Evolutionary conservation across 2,888 invertebrate species (phyloP).

Genomic region (Papilio gigon): DNA sequence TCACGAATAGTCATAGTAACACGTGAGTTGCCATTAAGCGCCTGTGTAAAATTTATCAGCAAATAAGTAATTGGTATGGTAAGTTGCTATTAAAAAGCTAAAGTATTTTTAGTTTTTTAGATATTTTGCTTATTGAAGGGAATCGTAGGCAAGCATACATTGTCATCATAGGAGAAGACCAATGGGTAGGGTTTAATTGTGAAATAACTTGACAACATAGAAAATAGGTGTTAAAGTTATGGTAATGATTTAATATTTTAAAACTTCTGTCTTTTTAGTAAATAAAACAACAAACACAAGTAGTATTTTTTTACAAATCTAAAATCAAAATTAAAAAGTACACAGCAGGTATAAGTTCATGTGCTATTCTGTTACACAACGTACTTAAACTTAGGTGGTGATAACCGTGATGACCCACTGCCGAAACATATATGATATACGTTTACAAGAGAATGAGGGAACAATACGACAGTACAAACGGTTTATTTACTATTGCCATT

Average conservation of each 20-base stretch:
- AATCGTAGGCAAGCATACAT: background rate
- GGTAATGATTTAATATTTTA: no score
- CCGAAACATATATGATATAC: background rate
- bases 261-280: no score
- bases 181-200: no score
- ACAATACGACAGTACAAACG: background rate
- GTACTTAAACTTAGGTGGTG: background rate
- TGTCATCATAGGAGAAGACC: no score
- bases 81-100: background rate
- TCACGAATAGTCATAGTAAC: background rate
- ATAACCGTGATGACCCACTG: background rate
- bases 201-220: no score
- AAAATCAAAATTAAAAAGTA: background rate
- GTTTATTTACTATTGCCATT: background rate
- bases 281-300: background rate
- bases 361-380: background rate
- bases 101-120: no score
- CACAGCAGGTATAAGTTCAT: background rate
- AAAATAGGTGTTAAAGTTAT: no score
- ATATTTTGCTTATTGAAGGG: background rate
- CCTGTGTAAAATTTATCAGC: background rate
- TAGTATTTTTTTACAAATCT: background rate
- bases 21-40: background rate
- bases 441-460: background rate
- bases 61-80: background rate